Evolutionary conservation across 1,140 invertebrate species (phyloP), one percentile per base, ranked within the genome.

Genomic region (Bombus confusus): DNA sequence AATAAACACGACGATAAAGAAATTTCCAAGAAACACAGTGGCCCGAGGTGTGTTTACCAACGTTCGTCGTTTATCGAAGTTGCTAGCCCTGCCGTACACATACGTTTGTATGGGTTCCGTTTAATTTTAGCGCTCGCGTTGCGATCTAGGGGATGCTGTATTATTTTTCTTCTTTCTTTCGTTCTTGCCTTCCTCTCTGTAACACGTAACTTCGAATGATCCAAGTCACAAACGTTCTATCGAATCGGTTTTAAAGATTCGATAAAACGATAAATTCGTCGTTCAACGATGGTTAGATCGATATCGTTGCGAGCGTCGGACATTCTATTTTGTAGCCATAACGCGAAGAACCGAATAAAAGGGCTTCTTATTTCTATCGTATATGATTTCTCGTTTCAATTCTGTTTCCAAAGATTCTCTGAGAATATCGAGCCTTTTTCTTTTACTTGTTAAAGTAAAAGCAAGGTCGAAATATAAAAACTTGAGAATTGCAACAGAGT

Each of bases 71-170:
- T 76, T 76, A 76, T 76, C 75, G 57, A 78, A 39, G 37, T 41
- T 25, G 22, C 57, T 25, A 28, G 57, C 6, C n/a, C 52, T 41
- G 37, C 37, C 18, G 59, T 64, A 41, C 37, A 39, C 34, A 22
- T 15, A 64, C 34, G 34, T 31, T 31, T 10, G 41, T 52, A 22
- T 15, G 31, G 34, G 68, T 80, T 34, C 25, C 37, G 66, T 79
- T 84, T 84, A 79, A 84, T 84, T 84, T 84, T 84, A 84, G 82
- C 82, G 43, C 37, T 62, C 72, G 28, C 59, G 25, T 25, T 52
- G 74, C 75, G 64, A 78, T 43, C 37, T 59, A 71, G 64, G 47
- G 74, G 64, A 47, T 68, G 31, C 28, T 37, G 47, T 62, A 39
- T 25, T 71, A 41, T 68, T 76, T 83, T 52, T 57, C 43, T n/a